Base-by-base conservation (phyloP, 1,140 invertebrate genomes). In the Trypoxylus dichotomus region DNA sequence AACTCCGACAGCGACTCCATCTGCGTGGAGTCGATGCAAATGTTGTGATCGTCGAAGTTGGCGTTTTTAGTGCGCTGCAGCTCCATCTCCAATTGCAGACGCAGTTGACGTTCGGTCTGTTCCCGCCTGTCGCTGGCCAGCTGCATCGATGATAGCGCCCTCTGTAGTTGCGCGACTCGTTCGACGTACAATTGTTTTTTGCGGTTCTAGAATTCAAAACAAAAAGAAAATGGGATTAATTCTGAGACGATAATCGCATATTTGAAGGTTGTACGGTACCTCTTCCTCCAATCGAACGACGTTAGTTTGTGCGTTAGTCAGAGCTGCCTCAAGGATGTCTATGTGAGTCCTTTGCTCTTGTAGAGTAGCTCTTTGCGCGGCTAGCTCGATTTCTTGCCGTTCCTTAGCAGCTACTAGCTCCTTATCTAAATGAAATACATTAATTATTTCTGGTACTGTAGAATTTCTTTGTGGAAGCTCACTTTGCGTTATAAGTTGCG, bases 261-360 rank as follows among this genome's bases (percentile, higher is more conserved):
- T n/a, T n/a, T 68, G 15, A 25, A 24, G 19, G 10, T 63, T 63
- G 42, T 37, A 5, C 78, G 79, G 82, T 88, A 95, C 93, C 88
- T 97, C 96, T 87, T 96, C 94, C 88, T 98, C 96, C 8, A 97
- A 89, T 60, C 94, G 89, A 24, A 96, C 92, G 63, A 97, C 94
- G 86, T 96, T 96, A 74, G 91, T 91, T 87, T 97, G 96, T 19
- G 96, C 95, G 87, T 96, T 97, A 21, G 94, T 95, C 29, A 98
- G 88, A 58, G 96, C 96, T 27, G 93, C 95, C 84, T 98, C 96
- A 37, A 98, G 88, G 81, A 98, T 96, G 83, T 96, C 95, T 84
- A 98, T 97, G 86, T 97, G 95, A 19, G 94, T 95, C 78, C 95
- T 89, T 86, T 97, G 96, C 85, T 98, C 96, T 84, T 97, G 93